Percentiles rank a stretch among this genome's conserved stretches.
These are phyloP conservation scores for Elaphurus davidianus DNA, from an alignment of 2,113 vertebrate genomes.

Conservation along the genomic window DNA sequence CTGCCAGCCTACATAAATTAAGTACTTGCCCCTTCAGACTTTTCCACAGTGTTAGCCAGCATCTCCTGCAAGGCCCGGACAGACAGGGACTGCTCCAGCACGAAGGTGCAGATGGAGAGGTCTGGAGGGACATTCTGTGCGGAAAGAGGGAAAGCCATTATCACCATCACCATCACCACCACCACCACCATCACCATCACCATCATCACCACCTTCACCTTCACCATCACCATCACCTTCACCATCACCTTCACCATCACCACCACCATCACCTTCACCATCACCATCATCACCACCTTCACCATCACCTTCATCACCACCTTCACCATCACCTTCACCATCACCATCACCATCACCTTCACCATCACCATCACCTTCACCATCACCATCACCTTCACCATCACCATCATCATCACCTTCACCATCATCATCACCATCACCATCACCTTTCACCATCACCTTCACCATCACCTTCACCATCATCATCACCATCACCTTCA, in stretches of 20 bases:
- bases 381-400: too few relatives aligned
- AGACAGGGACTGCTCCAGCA: constrained; percentile 95
- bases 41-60: constrained; percentile 94
- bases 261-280: neutral
- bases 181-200: neutral
- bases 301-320: neutral
- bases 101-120: constrained; percentile 98
- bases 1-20: neutral
- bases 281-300: neutral
- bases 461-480: too few relatives aligned
- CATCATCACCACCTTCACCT: neutral
- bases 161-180: neutral
- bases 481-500: too few relatives aligned
- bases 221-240: neutral
- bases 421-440: too few relatives aligned
- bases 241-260: neutral
- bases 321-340: too few relatives aligned
- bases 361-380: too few relatives aligned
- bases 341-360: too few relatives aligned
- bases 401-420: too few relatives aligned
- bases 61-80: constrained; percentile 97
- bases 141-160: constrained; percentile 24
- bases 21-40: constrained; percentile 92
- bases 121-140: constrained; percentile 97
- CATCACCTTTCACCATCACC: too few relatives aligned